Base-by-base conservation (phyloP, 2,797 vertebrate genomes). In the Micropoecilia bifurca region DNA sequence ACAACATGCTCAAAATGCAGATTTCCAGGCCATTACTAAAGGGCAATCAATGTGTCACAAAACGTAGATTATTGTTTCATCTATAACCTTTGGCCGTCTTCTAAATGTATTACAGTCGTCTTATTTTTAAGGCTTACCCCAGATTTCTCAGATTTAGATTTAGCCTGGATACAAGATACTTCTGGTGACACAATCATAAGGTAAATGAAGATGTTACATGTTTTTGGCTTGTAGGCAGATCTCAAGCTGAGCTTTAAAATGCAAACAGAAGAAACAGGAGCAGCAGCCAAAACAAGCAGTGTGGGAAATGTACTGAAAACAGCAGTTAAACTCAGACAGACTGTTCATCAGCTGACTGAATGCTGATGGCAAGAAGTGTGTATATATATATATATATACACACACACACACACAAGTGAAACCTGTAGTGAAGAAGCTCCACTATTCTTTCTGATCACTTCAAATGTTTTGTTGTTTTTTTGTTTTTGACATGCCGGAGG, bases 181-280 rank as follows among this genome's bases (percentile, higher is more conserved):
- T 22, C 33, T 66, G 61, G 36, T 66, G 1, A 39, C 36, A 39
- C 36, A 39, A 22, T 39, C 18, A 10, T 20, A 39, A 39, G 61
- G 33, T 39, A 39, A 39, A 39, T 9, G 33, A 33, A 55, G 53
- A 12, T 2, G 6, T 36, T 36, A 0, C 61, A 66, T 33, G 36
- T 68, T 10, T 68, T 68, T 68, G 36, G 20, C 63, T 68, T 9
- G 8, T 68, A 68, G 41, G 20, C 63, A 39, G 36, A 22, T 68
- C 63, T 68, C 63, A 68, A 41, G 36, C 63, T 41, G 36, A 41
- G 63, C 63, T 68, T 63, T 68, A 68, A 41, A 68, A 25, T 5
- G 20, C 63, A 68, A 68, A 68, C 63, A 68, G 20, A 41, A 68
- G 36, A 41, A 68, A 25, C 8, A 68, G 36, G 63, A 68, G 63